phyloP scores from a whole-genome alignment of 1,140 invertebrate species.

The Cataglyphis hispanica region DNA sequence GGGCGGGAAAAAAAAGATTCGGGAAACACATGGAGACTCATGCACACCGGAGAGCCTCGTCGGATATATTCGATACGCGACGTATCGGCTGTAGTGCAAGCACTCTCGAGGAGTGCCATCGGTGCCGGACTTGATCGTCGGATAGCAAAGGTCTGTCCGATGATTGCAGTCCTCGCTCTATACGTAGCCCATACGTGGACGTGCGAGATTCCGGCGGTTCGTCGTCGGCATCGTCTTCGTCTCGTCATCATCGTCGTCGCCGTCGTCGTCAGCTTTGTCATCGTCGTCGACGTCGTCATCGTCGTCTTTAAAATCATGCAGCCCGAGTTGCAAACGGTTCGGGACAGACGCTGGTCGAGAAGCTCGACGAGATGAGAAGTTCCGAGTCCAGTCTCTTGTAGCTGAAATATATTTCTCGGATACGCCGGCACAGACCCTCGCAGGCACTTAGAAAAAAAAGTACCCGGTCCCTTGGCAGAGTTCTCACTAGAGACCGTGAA shows the following conservation, averaged over 20 bases:
- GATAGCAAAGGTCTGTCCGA: constrained; percentile 46
- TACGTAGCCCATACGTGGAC: constrained; percentile 55
- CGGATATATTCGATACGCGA: constrained; percentile 59
- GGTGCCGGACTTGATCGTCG: constrained; percentile 53
- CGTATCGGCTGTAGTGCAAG: constrained; percentile 62
- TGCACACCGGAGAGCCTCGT: constrained; percentile 45
- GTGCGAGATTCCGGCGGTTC: constrained; percentile 54
- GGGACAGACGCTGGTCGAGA: constrained; percentile 48
- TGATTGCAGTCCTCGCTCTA: constrained; percentile 33
- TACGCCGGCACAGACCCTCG: constrained; percentile 42
- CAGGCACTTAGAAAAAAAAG: constrained; percentile 48
- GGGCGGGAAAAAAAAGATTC: constrained; percentile 51
- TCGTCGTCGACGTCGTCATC: constrained; percentile 28
- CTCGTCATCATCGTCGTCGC: background rate
- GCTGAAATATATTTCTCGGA: constrained; percentile 54
- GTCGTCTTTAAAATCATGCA: constrained; percentile 63
- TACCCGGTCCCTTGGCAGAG: constrained; percentile 61
- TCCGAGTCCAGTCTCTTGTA: constrained; percentile 51
- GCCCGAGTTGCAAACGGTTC: constrained; percentile 70
- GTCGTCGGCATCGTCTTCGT: constrained; percentile 19
- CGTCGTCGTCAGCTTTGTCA: constrained; percentile 10
- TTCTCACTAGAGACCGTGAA: constrained; percentile 55
- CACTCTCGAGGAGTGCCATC: constrained; percentile 60
- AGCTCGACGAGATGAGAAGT: constrained; percentile 63
- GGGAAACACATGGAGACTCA: constrained; percentile 58